phyloP scores from a whole-genome alignment of 1,140 invertebrate genomes.

The Elysia chlorotica region DNA sequence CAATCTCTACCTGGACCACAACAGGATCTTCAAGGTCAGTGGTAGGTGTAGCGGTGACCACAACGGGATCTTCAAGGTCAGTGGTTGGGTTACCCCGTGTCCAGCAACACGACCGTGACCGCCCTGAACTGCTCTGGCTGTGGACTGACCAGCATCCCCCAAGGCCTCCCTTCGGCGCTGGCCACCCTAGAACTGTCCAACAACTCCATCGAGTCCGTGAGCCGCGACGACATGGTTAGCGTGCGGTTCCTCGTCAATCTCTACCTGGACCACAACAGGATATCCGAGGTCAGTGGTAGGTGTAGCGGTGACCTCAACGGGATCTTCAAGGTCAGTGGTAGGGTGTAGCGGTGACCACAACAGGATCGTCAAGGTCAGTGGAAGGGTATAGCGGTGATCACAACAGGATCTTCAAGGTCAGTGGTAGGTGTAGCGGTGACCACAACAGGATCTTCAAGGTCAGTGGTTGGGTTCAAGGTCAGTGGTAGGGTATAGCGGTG shows the following conservation, averaged over 20 bases:
- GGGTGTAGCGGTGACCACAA: too few relatives aligned
- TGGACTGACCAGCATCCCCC: conserved; percentile 78
- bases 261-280: conserved; percentile 76
- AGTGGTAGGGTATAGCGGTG: conserved; percentile 65
- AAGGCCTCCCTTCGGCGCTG: conserved; percentile 79
- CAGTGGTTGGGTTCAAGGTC: conserved; percentile 71
- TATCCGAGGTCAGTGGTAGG: too few relatives aligned
- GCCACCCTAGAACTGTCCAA: not conserved
- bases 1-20: conserved; percentile 78
- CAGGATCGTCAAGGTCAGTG: too few relatives aligned
- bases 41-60: too few relatives aligned
- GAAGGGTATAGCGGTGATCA: conserved; percentile 79
- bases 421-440: conserved; percentile 77
- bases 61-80: too few relatives aligned
- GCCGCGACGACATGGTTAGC: conserved; percentile 72
- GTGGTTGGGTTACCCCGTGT: too few relatives aligned
- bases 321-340: too few relatives aligned
- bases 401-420: conserved; percentile 77
- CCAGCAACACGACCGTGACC: too few relatives aligned
- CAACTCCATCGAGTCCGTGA: conserved; percentile 70
- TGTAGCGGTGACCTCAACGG: too few relatives aligned
- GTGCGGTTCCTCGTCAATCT: conserved; percentile 68
- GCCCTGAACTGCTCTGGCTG: conserved; percentile 79
- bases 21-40: too few relatives aligned
- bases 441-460: conserved; percentile 2